A percentile compares a stretch with the other conserved stretches of the same genome.
phyloP scores from a whole-genome alignment of 2,113 vertebrate species.

The Aix galericulata region DNA sequence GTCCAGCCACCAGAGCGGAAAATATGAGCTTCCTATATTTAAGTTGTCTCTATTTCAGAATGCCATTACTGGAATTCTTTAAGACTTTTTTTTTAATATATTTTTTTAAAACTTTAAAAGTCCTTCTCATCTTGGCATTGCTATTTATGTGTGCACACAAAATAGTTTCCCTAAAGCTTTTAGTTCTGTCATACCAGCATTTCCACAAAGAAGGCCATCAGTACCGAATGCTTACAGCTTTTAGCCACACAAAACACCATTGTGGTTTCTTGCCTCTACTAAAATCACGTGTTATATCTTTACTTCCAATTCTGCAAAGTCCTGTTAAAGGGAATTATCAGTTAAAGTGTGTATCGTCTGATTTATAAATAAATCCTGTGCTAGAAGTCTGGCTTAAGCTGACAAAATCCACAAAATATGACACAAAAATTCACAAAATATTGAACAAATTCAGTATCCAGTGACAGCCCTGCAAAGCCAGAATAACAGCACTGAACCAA shows the following conservation, averaged over 20 bases:
- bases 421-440: not conserved
- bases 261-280: conserved; percentile 41
- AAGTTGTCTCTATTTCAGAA: conserved; percentile 1
- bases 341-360: not conserved
- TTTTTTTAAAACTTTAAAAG: not conserved
- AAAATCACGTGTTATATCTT: conserved; percentile 44
- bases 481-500: not conserved
- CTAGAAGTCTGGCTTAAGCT: not conserved
- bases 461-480: not conserved
- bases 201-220: conserved; percentile 60
- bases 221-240: conserved; percentile 57
- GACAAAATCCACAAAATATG: not conserved
- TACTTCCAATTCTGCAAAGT: conserved; percentile 43
- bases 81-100: not conserved
- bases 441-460: not conserved
- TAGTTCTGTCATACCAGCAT: conserved; percentile 55
- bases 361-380: conserved; percentile 19
- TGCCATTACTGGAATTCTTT: not conserved
- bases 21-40: not conserved
- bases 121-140: not conserved
- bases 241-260: conserved; percentile 47
- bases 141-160: not conserved
- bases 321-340: not conserved
- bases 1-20: not conserved
- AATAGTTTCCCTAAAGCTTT: conserved; percentile 56